Percentiles rank a stretch among this genome's conserved stretches.
Evolutionary conservation across 2,113 vertebrate genomes (phyloP).

Genomic region (Aegotheles bennettii): DNA sequence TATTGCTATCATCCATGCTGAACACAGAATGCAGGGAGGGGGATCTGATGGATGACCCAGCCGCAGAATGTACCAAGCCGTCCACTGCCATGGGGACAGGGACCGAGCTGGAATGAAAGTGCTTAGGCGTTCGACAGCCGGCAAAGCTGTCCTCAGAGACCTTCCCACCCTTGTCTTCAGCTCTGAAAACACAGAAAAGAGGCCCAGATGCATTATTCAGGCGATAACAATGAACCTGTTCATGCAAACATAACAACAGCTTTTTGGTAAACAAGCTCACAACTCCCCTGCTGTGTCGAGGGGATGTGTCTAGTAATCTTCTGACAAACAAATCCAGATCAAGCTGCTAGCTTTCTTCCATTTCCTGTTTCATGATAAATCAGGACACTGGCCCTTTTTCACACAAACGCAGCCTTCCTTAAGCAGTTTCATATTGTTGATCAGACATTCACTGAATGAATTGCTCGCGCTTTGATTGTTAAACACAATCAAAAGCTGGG

Average conservation of each 20-base stretch:
- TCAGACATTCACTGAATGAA: conserved; percentile 41
- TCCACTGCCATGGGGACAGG: conserved; percentile 80
- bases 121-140: conserved; percentile 70
- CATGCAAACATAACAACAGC: conserved; percentile 43
- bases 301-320: conserved; percentile 21
- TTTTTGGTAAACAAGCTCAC: conserved; percentile 50
- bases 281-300: conserved; percentile 16
- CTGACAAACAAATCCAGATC: conserved; percentile 31
- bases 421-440: conserved; percentile 13
- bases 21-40: conserved; percentile 80
- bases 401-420: conserved; percentile 2
- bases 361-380: conserved; percentile 41
- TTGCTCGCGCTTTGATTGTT: conserved; percentile 69
- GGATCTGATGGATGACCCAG: conserved; percentile 79
- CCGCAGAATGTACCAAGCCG: conserved; percentile 73
- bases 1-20: conserved; percentile 77
- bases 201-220: conserved; percentile 52
- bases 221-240: conserved; percentile 28
- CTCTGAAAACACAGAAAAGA: conserved; percentile 71
- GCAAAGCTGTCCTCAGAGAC: conserved; percentile 65
- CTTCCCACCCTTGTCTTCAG: conserved; percentile 78
- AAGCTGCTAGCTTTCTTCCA: conserved; percentile 32
- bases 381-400: background rate
- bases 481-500: conserved; percentile 45
- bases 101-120: conserved; percentile 79